Evolutionary conservation across 2,113 vertebrate species (phyloP), one percentile per base, ranked within the genome.

Genomic region (Parus major): DNA sequence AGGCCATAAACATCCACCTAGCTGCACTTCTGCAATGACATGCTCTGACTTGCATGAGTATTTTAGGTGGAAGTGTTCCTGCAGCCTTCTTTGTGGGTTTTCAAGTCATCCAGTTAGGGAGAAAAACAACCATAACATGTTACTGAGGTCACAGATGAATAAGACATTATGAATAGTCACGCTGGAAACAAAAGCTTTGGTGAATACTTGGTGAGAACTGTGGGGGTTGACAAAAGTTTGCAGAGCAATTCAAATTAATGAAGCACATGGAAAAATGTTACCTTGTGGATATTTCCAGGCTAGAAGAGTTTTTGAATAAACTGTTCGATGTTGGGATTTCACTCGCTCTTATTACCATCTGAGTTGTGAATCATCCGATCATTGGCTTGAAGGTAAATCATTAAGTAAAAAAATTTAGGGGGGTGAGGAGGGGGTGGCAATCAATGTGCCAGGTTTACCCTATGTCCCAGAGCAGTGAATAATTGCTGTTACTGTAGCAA

Each of bases 61-160:
- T 91, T 94, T 92, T 90, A n/a, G 19, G 88, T 86, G 80, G 92
- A 96, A 97, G 60, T 88, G 41, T 28, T 94, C 53, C 36, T 81
- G 90, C 80, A 93, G 76, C 69, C 93, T 64, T 92, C 79, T 95
- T 90, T 96, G 90, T 90, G 92, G 95, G 71, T 95, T 96, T 76
- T 92, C 60, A 86, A 88, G 82, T 92, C 82, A 94, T 90, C 56
- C 92, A 95, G 64, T 83, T 90, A 78, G 64, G 69, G 92, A 92
- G 94, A 89, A 95, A 95, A 97, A 93, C 90, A 95, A 83, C 82
- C 64, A 41, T 95, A 95, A 73, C 72, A 29, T 63, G 56, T 78
- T 93, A 93, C 93, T 93, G 95, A 94, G 94, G 86, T 92, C 90
- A 92, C 86, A 86, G 68, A 88, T 96, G 82, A 96, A 95, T 94